Evolutionary conservation across 2,113 vertebrate genomes (phyloP).

Genomic region (Sciurus niger): DNA sequence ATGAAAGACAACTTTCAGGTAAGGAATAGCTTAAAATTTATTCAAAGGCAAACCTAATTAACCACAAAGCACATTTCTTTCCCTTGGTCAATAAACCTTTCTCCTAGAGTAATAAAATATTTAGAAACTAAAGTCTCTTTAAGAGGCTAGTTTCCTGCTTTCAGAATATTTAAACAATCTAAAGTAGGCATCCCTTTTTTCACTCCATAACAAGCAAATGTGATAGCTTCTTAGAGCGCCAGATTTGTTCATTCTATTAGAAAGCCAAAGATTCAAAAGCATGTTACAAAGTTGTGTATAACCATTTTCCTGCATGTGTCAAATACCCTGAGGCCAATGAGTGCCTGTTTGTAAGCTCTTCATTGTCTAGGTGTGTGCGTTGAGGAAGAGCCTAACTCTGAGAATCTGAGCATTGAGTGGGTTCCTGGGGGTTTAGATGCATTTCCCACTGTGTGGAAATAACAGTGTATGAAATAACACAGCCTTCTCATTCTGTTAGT

Average conservation of each 20-base stretch:
- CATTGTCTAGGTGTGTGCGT: rapidly evolving
- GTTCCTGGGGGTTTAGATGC: neutral
- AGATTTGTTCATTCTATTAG: neutral
- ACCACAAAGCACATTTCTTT: neutral
- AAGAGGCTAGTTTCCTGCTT: conserved; percentile 38
- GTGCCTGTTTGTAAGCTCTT: neutral
- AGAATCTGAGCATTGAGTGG: neutral
- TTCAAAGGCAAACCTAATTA: conserved; percentile 66
- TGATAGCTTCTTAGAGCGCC: neutral
- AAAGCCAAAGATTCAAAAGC: conserved; percentile 33
- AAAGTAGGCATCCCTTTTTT: neutral
- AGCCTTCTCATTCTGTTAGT: neutral
- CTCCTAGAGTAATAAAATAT: neutral
- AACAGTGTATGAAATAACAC: neutral
- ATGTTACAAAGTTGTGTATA: neutral
- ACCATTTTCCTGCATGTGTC: neutral
- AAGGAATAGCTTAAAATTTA: neutral
- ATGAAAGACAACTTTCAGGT: conserved; percentile 1
- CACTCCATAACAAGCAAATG: neutral
- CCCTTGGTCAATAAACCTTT: neutral
- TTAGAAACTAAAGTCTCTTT: conserved; percentile 35
- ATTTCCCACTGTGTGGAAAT: neutral
- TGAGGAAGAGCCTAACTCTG: neutral
- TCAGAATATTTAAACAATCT: conserved; percentile 11
- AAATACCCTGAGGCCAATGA: neutral